phyloP scores from a whole-genome alignment of 2,888 invertebrate genomes.

The Ophion slaviceki region DNA sequence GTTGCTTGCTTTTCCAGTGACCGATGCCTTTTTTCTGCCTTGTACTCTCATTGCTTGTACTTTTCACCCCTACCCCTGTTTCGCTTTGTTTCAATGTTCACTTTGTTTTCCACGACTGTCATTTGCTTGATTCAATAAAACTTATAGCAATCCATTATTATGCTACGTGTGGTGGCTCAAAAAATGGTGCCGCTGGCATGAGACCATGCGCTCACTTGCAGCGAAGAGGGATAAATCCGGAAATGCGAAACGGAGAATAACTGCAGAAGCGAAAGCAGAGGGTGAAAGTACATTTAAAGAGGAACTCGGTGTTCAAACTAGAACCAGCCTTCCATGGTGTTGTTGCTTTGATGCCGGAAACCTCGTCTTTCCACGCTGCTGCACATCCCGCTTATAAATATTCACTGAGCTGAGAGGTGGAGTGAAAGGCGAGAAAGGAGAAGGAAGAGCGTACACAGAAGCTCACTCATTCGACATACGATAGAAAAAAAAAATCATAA shows the following conservation, averaged over 20 bases:
- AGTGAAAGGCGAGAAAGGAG: background rate
- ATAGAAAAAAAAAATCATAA: constrained; percentile 25
- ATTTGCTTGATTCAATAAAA: too few relatives aligned
- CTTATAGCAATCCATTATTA: too few relatives aligned
- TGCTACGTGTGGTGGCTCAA: too few relatives aligned
- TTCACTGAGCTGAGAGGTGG: constrained; percentile 57
- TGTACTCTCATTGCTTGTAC: too few relatives aligned
- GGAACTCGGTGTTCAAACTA: constrained; percentile 31
- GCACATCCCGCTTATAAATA: constrained; percentile 64
- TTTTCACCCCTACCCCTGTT: too few relatives aligned
- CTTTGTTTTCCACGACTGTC: too few relatives aligned
- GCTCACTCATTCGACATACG: constrained; percentile 19
- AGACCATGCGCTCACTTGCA: too few relatives aligned
- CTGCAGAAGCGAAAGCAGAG: background rate
- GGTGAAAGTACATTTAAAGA: constrained; percentile 38
- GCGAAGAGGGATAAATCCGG: too few relatives aligned
- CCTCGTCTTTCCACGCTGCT: constrained; percentile 51
- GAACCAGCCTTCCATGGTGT: constrained; percentile 38
- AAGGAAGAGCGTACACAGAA: constrained; percentile 1
- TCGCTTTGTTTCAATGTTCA: too few relatives aligned
- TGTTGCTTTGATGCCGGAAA: constrained; percentile 54
- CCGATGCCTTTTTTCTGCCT: background rate
- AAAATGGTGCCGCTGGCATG: too few relatives aligned
- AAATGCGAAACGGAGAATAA: too few relatives aligned
- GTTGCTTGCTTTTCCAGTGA: background rate